Conservation (phyloP, 2,888 invertebrate species). For the Philereme vetulata region DNA sequence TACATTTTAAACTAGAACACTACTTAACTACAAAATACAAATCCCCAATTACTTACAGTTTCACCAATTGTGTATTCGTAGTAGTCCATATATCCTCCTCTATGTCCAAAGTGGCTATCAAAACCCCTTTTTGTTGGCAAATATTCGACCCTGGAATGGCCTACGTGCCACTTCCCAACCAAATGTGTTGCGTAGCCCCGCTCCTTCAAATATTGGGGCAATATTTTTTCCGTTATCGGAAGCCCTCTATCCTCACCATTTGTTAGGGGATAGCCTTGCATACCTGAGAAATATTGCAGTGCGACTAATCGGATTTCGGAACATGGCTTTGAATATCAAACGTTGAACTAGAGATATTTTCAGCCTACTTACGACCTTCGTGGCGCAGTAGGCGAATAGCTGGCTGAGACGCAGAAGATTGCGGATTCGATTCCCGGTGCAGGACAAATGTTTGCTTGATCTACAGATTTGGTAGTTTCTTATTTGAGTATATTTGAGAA, state of each 20-base stretch:
- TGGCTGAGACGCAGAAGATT: too few relatives aligned
- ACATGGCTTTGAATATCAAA: constrained; percentile 17
- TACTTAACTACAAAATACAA: background rate
- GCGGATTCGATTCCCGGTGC: too few relatives aligned
- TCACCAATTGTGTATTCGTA: constrained; percentile 81
- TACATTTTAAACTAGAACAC: background rate
- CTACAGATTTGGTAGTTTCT: too few relatives aligned
- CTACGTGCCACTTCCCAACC: constrained; percentile 93
- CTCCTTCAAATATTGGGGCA: constrained; percentile 86
- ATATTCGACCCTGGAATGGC: constrained; percentile 77
- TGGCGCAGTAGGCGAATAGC: too few relatives aligned
- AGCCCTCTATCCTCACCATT: constrained; percentile 72
- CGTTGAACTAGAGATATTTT: constrained; percentile 5
- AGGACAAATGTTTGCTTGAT: too few relatives aligned
- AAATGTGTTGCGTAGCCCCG: constrained; percentile 90
- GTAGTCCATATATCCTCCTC: constrained; percentile 92
- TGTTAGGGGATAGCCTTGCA: constrained; percentile 74
- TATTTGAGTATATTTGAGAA: too few relatives aligned
- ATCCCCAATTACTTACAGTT: constrained; percentile 49
- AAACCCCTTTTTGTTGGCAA: constrained; percentile 91
- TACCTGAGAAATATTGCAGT: constrained; percentile 52
- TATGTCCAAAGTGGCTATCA: constrained; percentile 93
- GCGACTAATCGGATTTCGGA: constrained; percentile 25
- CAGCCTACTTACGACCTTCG: background rate
- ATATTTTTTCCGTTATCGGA: constrained; percentile 74